Evolutionary conservation across 1,140 invertebrate species (phyloP).

Genomic region (Leptonema lineaticorne): DNA sequence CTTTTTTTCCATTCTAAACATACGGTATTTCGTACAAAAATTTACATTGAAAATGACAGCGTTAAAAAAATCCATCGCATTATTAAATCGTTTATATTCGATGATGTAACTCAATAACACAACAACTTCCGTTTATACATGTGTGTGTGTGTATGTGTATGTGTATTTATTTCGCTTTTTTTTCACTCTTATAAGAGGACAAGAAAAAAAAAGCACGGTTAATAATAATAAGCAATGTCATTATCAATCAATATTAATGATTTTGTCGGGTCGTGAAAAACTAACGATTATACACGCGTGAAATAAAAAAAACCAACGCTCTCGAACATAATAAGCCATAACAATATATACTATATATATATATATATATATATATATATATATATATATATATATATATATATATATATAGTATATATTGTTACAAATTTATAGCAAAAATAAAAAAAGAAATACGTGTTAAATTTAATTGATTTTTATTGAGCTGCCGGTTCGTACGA

Average conservation of each 20-base stretch:
- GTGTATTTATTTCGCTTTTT: neutral
- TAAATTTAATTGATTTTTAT: too few species aligned
- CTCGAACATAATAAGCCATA: neutral
- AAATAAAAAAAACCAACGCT: too few species aligned
- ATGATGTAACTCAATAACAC: too few species aligned
- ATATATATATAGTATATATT: neutral
- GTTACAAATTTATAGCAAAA: neutral
- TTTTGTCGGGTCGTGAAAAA: too few species aligned
- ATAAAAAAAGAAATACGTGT: too few species aligned
- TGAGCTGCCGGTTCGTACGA: too few species aligned
- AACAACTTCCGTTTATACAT: too few species aligned
- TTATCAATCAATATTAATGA: slow-evolving; percentile 19
- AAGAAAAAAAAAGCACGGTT: too few species aligned
- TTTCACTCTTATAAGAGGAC: neutral
- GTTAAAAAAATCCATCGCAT: neutral
- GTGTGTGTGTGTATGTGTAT: too few species aligned
- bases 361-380: neutral
- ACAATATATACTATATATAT: neutral
- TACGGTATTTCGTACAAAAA: too few species aligned
- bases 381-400: neutral
- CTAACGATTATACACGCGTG: too few species aligned
- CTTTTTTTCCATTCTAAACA: too few species aligned
- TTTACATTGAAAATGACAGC: neutral
- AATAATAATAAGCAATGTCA: slow-evolving; percentile 5
- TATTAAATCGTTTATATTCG: neutral